phyloP scores from a whole-genome alignment of 2,888 invertebrate species.

The Panzeria rudis region DNA sequence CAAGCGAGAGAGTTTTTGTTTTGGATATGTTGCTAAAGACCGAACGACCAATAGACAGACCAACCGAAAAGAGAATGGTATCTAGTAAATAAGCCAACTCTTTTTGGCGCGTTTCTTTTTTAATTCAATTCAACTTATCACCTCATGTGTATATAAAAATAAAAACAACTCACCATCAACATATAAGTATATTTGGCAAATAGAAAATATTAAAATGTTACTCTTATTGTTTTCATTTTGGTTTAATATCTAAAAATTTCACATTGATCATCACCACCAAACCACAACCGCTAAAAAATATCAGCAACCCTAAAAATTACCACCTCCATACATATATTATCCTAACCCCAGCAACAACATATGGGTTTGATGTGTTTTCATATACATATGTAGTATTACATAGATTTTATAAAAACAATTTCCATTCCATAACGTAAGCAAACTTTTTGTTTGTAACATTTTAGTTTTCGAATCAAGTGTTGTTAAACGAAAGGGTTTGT shows the following conservation, averaged over 20 bases:
- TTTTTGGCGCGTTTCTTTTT: slow-evolving; percentile 52
- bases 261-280: slow-evolving; percentile 69
- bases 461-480: neutral
- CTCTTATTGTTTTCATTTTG: slow-evolving; percentile 57
- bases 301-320: slow-evolving; percentile 53
- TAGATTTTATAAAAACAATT: slow-evolving; percentile 27
- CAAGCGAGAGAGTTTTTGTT: slow-evolving; percentile 71
- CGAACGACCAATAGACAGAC: slow-evolving; percentile 33
- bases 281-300: slow-evolving; percentile 56
- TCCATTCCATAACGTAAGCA: neutral
- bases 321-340: slow-evolving; percentile 24
- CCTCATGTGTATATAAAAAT: slow-evolving; percentile 60
- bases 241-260: slow-evolving; percentile 60
- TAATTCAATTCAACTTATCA: slow-evolving; percentile 44
- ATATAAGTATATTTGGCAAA: slow-evolving; percentile 57
- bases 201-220: slow-evolving; percentile 48
- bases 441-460: neutral
- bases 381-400: neutral
- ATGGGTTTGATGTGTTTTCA: slow-evolving; percentile 51
- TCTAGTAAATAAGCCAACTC: slow-evolving; percentile 15
- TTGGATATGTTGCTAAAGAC: slow-evolving; percentile 57
- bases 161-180: slow-evolving; percentile 51
- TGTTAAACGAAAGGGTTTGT: neutral
- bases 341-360: slow-evolving; percentile 57
- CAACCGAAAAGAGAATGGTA: slow-evolving; percentile 27